Evolutionary conservation across 2,888 invertebrate species (phyloP).

Genomic region (Hybos culiciformis): DNA sequence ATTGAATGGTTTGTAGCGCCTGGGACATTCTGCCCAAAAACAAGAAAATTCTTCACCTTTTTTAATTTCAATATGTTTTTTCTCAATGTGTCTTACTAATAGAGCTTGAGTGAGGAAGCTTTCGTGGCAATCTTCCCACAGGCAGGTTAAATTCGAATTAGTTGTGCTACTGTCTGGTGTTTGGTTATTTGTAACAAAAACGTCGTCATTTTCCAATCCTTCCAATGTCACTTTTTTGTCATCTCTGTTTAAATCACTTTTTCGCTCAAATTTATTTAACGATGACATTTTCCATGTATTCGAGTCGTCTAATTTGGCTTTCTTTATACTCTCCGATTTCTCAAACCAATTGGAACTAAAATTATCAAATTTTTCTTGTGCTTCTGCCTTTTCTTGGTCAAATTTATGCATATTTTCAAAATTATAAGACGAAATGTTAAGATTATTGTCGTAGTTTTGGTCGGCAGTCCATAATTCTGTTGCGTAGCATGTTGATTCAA

Average conservation of each 20-base stretch:
- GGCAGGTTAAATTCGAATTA: constrained; percentile 44
- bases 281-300: constrained; percentile 7
- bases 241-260: constrained; percentile 7
- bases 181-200: not conserved
- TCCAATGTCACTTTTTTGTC: constrained; percentile 11
- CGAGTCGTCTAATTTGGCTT: constrained; percentile 16
- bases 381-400: too few relatives aligned
- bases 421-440: too few relatives aligned
- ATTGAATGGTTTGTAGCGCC: constrained; percentile 84
- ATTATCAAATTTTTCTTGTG: constrained; percentile 35
- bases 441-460: too few relatives aligned
- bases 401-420: too few relatives aligned
- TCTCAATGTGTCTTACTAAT: constrained; percentile 72
- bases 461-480: too few relatives aligned
- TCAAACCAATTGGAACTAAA: too few relatives aligned
- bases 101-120: constrained; percentile 65
- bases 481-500: too few relatives aligned
- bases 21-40: constrained; percentile 83
- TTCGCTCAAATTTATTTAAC: constrained; percentile 1
- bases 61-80: constrained; percentile 74
- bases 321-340: constrained; percentile 17
- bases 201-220: constrained; percentile 18
- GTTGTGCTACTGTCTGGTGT: not conserved
- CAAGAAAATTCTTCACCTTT: constrained; percentile 85
- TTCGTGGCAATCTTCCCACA: constrained; percentile 76